A percentile compares a stretch with the other conserved stretches of the same genome.
phyloP scores from a whole-genome alignment of 2,113 vertebrate genomes.

The Theristicus caerulescens region DNA sequence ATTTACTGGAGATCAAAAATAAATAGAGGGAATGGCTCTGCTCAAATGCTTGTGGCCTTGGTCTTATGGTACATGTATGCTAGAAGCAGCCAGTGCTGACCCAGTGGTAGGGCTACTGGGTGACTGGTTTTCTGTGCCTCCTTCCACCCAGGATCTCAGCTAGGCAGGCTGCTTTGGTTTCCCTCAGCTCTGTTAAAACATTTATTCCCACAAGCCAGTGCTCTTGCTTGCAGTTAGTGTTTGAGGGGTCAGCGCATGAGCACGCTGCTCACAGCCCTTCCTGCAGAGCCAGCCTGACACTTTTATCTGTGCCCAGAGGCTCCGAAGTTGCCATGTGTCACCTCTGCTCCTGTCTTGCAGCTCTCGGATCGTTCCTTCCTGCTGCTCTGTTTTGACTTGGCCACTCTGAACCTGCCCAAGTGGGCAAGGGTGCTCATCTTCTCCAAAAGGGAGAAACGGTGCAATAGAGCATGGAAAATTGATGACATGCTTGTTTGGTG shows the following conservation, averaged over 20 bases:
- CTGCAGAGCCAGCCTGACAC: background rate
- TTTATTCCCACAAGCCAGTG: accelerated
- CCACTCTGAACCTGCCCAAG: background rate
- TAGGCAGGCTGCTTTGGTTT: background rate
- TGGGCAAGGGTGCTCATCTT: background rate
- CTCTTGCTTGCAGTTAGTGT: too few relatives aligned
- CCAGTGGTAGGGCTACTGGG: background rate
- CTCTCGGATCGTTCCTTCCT: background rate
- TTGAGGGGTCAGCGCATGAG: background rate
- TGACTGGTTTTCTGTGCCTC: background rate
- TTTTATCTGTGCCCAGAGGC: background rate
- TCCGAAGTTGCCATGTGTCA: background rate
- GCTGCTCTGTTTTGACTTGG: background rate
- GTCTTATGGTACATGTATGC: background rate
- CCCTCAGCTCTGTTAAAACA: background rate
- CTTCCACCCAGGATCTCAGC: background rate
- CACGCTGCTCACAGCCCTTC: background rate
- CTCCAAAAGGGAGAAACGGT: background rate
- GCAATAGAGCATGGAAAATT: background rate
- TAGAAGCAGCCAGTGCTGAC: background rate
- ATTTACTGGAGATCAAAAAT: background rate
- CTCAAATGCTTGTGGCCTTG: background rate
- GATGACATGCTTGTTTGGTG: background rate
- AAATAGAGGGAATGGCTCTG: background rate
- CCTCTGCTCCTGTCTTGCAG: background rate